These are phyloP conservation scores for Ardeotis arabs DNA, from an alignment of 2,113 vertebrate species.

Conservation along the genomic window DNA sequence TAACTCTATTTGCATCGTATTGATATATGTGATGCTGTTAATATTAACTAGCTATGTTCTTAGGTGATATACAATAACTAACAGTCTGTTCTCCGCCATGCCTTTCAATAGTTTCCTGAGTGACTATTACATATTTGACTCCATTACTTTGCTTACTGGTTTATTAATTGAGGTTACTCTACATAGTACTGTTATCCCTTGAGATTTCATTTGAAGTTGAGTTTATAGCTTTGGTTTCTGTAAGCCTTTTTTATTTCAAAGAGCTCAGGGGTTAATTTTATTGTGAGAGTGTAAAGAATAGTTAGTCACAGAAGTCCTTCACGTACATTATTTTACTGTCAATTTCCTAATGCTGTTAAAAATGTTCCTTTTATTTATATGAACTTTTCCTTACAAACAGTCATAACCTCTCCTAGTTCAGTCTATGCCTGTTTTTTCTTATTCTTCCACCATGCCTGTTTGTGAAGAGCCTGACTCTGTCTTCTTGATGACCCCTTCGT, in stretches of 20 bases:
- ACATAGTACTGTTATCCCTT: background rate
- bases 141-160: background rate
- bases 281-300: background rate
- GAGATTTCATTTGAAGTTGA: background rate
- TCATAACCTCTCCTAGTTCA: background rate
- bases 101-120: background rate
- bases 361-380: background rate
- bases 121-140: background rate
- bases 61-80: background rate
- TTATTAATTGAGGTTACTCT: background rate
- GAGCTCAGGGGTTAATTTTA: background rate
- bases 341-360: background rate
- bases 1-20: background rate
- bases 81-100: background rate
- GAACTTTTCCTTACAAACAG: background rate
- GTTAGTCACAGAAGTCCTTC: background rate
- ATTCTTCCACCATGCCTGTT: rapidly evolving
- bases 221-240: background rate
- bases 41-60: background rate
- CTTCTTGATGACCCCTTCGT: background rate
- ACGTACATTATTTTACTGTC: background rate
- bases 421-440: background rate
- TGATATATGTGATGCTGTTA: background rate
- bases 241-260: background rate
- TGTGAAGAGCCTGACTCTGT: background rate